Evolutionary conservation across 1,140 invertebrate genomes (phyloP), one percentile per base, ranked within the genome.

Genomic region (Drosophila tsacasi): DNA sequence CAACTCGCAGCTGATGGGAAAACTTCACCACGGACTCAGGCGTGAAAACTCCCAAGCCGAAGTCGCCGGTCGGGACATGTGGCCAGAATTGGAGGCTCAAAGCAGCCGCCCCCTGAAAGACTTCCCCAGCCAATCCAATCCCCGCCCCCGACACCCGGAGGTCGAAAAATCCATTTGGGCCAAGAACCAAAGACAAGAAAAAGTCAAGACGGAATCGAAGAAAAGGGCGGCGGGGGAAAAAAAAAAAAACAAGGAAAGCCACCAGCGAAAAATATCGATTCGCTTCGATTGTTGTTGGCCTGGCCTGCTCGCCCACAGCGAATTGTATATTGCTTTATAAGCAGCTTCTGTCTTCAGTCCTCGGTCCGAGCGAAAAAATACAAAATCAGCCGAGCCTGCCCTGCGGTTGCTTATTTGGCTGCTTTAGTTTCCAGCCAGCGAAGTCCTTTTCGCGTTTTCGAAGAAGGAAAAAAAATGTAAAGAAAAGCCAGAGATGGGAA

Each of bases 201-300:
- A 73, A 83, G 65, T 72, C 80, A 60, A 79, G 80, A 39, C 65
- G 52, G 65, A 75, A 62, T 46, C 55, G 67, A 54, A 64, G 61
- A 27, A 49, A 40, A 13, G 25, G 60, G 37, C 52, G 42, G 27
- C 1, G 30, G 30, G 30, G 47, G n/a, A 15, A 2, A n/a, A 25
- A n/a, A 39, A 44, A 27, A 19, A 25, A n/a, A 39, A 44, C 21
- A 19, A 19, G 23, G 23, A 42, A 39, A 35, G 39, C 50, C 42
- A 55, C 37, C 76, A 80, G 81, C 85, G 78, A 71, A 82, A 82
- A 82, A 80, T 90, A 89, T 89, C 82, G 85, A 89, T 89, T 89
- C 66, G 40, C 23, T 82, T 68, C 85, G 66, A 75, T 78, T 78
- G 75, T 67, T 71, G 64, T 80, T 59, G 79, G 50, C 27, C 50